A percentile compares a stretch with the other conserved stretches of the same genome.
phyloP scores from a whole-genome alignment of 2,797 vertebrate genomes.

The Euthynnus affinis region DNA sequence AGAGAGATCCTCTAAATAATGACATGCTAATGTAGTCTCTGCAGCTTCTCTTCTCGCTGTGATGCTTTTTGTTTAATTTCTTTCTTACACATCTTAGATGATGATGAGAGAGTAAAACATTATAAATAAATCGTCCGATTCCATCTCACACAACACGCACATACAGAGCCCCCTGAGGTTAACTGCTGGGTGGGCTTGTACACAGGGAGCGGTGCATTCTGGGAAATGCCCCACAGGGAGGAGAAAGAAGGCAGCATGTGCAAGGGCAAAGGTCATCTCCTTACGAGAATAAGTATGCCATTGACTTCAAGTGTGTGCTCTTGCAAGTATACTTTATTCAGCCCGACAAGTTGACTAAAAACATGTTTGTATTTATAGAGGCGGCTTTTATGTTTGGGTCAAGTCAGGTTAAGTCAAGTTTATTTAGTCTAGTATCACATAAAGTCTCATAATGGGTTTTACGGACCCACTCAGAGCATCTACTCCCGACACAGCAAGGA shows the following conservation, averaged over 20 bases:
- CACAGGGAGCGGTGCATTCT: conserved; percentile 33
- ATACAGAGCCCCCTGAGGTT: conserved; percentile 5
- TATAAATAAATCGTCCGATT: conserved; percentile 33
- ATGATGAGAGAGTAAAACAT: conserved; percentile 21
- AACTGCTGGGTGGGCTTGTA: neutral
- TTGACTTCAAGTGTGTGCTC: neutral
- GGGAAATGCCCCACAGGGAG: conserved; percentile 24
- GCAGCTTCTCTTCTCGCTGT: neutral
- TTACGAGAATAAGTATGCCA: conserved; percentile 11
- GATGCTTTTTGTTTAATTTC: neutral
- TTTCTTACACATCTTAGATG: neutral
- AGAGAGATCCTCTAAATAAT: neutral
- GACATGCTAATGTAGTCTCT: neutral
- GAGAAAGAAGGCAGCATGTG: conserved; percentile 27
- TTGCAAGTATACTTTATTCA: conserved; percentile 3
- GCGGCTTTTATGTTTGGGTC: neutral
- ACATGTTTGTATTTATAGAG: conserved; percentile 13
- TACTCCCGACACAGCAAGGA: neutral
- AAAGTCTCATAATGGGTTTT: neutral
- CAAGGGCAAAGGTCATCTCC: conserved; percentile 41
- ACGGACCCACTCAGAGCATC: neutral
- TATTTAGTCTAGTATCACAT: neutral
- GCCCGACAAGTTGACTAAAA: conserved; percentile 15
- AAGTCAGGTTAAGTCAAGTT: conserved; percentile 7
- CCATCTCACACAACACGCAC: conserved; percentile 1